Conservation (phyloP, 2,888 invertebrate species). For the Zygogramma bicolorata region DNA sequence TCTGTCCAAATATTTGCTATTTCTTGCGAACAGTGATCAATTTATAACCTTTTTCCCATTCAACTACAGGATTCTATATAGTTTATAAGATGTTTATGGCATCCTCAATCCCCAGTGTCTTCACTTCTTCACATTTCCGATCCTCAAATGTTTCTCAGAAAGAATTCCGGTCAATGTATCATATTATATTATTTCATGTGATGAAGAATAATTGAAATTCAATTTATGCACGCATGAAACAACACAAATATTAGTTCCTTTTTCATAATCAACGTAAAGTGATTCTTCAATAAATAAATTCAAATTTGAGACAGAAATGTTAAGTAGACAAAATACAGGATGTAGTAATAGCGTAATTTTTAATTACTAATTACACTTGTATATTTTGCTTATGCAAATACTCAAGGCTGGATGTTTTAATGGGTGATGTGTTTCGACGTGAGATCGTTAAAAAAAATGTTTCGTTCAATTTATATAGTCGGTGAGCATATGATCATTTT, state of each 20-base stretch:
- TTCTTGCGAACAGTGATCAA: too few relatives aligned
- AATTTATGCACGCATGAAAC: background rate
- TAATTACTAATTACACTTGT: constrained; percentile 19
- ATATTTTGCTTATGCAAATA: constrained; percentile 26
- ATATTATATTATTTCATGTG: background rate
- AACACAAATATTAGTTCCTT: background rate
- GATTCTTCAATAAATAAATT: background rate
- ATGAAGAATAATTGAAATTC: background rate
- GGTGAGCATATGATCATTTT: background rate
- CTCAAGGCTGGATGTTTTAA: constrained; percentile 31
- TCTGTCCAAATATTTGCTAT: too few relatives aligned
- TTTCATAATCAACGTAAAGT: background rate
- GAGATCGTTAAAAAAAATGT: background rate
- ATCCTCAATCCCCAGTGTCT: too few relatives aligned
- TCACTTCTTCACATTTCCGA: too few relatives aligned
- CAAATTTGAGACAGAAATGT: background rate
- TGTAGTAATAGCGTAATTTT: constrained; percentile 22
- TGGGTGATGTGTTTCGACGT: constrained; percentile 12
- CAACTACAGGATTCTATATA: too few relatives aligned
- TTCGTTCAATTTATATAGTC: background rate
- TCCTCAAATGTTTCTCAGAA: background rate
- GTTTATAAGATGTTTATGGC: too few relatives aligned
- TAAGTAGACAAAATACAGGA: constrained; percentile 12
- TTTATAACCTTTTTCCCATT: too few relatives aligned
- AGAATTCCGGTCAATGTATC: background rate